Evolutionary conservation across 2,797 vertebrate species (phyloP).

Genomic region (Coluber constrictor): DNA sequence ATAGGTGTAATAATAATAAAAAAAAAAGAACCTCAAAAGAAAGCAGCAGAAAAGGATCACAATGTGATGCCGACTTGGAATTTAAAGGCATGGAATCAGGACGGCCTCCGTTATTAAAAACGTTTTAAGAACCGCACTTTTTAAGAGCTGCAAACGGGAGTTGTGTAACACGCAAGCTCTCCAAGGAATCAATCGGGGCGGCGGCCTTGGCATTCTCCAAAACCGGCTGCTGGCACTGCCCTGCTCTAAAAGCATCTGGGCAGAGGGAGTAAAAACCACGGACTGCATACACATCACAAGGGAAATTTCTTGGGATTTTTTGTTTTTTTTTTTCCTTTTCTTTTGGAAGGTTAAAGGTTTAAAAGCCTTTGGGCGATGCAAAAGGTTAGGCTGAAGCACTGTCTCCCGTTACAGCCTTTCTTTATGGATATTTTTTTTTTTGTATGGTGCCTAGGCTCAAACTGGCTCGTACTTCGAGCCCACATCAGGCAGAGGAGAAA

Average conservation of each 20-base stretch:
- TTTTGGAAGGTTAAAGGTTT: conserved; percentile 25
- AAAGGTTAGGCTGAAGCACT: conserved; percentile 57
- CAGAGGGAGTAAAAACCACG: conserved; percentile 55
- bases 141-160: conserved; percentile 55
- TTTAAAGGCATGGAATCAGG: conserved; percentile 57
- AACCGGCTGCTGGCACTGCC: conserved; percentile 62
- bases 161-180: conserved; percentile 60
- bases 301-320: conserved; percentile 34
- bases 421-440: conserved; percentile 42
- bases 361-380: conserved; percentile 55
- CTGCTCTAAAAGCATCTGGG: conserved; percentile 52
- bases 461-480: conserved; percentile 61
- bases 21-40: conserved; percentile 70
- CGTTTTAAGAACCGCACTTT: conserved; percentile 36
- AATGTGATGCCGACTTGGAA: conserved; percentile 54
- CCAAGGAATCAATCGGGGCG: conserved; percentile 51
- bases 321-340: background rate
- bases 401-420: conserved; percentile 52
- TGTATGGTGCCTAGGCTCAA: conserved; percentile 62
- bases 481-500: conserved; percentile 58
- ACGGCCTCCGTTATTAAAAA: conserved; percentile 46
- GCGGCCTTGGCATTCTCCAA: conserved; percentile 48
- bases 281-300: conserved; percentile 58
- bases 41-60: conserved; percentile 54
- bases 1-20: conserved; percentile 74